phyloP scores from a whole-genome alignment of 2,888 invertebrate species.

The Acrobasis consociella region DNA sequence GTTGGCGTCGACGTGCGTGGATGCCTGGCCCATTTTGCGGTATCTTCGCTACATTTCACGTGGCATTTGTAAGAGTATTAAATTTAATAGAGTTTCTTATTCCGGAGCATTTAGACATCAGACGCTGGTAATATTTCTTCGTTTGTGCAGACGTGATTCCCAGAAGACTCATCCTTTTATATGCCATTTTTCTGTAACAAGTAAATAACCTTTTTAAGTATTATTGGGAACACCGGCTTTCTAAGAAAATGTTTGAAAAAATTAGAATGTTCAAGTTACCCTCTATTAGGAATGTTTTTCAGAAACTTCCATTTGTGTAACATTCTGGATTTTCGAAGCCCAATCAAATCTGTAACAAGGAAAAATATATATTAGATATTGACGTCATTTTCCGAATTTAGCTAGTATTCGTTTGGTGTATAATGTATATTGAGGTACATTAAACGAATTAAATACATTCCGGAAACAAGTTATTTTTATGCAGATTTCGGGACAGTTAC shows the following conservation, averaged over 20 bases:
- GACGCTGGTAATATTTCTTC: slow-evolving; percentile 45
- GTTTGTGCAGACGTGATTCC: slow-evolving; percentile 45
- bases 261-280: slow-evolving; percentile 41
- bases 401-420: too few relatives aligned
- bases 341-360: slow-evolving; percentile 65
- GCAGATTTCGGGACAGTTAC: too few relatives aligned
- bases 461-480: too few relatives aligned
- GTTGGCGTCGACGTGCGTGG: slow-evolving; percentile 60
- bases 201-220: slow-evolving; percentile 43
- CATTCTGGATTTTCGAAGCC: slow-evolving; percentile 61
- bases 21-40: slow-evolving; percentile 69
- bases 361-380: slow-evolving; percentile 38
- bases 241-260: neutral
- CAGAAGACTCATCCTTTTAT: slow-evolving; percentile 49
- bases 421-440: slow-evolving; percentile 35
- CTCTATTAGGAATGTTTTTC: slow-evolving; percentile 54
- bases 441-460: too few relatives aligned
- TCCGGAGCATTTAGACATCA: slow-evolving; percentile 44
- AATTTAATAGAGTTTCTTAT: slow-evolving; percentile 39
- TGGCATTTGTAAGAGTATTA: slow-evolving; percentile 42
- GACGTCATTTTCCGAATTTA: neutral
- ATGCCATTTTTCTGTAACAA: slow-evolving; percentile 67
- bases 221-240: slow-evolving; percentile 37
- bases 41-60: slow-evolving; percentile 62
- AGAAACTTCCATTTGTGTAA: slow-evolving; percentile 59